Conservation (phyloP, 2,797 vertebrate genomes). For the Apodemus agrarius region DNA sequence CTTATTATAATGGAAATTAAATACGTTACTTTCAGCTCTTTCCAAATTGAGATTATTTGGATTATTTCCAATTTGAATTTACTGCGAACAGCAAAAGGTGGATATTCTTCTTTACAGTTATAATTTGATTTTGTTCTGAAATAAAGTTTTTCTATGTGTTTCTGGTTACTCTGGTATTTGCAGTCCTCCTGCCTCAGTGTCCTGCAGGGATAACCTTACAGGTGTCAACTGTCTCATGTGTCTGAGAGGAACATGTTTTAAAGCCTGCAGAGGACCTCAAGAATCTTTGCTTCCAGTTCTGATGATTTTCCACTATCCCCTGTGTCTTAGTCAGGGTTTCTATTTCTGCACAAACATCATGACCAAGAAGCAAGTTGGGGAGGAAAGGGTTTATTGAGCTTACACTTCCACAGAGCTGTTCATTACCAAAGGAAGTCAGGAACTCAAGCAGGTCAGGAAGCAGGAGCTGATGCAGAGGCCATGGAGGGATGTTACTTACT, state of each 20-base stretch:
- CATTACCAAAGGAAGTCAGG: too few relatives aligned
- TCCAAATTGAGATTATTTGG: not conserved
- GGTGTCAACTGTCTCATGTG: not conserved
- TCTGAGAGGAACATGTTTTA: not conserved
- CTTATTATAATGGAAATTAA: not conserved
- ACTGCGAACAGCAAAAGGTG: not conserved
- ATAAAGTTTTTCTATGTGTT: not conserved
- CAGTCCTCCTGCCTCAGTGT: not conserved
- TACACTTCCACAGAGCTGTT: too few relatives aligned
- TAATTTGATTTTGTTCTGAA: not conserved
- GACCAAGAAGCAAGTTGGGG: too few relatives aligned
- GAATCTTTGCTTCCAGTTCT: not conserved
- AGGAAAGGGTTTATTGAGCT: too few relatives aligned
- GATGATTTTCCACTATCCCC: not conserved
- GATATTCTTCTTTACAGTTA: not conserved
- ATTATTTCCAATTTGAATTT: not conserved
- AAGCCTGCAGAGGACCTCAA: not conserved
- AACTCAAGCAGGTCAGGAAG: too few relatives aligned
- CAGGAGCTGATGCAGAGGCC: too few relatives aligned
- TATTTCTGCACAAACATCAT: too few relatives aligned
- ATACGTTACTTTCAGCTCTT: constrained; percentile 12
- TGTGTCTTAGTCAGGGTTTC: too few relatives aligned
- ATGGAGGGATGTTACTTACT: too few relatives aligned
- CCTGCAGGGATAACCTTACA: not conserved
- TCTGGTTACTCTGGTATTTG: not conserved